Base-by-base conservation (phyloP, 2,888 invertebrate species). In the Diadromus collaris region DNA sequence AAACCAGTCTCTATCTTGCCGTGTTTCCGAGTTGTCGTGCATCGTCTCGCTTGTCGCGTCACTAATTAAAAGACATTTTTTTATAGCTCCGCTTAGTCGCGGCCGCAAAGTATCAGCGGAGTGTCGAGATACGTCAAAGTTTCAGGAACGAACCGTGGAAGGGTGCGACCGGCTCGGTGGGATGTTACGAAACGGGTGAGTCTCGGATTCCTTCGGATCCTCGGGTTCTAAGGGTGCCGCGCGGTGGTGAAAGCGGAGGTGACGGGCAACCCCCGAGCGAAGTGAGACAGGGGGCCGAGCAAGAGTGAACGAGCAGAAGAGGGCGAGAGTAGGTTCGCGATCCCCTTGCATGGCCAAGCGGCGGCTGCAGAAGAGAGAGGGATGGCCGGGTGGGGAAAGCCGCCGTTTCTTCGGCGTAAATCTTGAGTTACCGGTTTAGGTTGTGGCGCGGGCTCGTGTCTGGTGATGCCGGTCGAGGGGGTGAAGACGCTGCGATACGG, bases 391-490 rank as follows among this genome's bases (percentile, higher is more conserved):
- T n/a, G 51, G 41, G 51, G 69, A 58, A 61, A 69, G 75, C 75
- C 75, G 79, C 77, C 80, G 81, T 80, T 84, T 86, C 86, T 86
- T 86, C 83, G 82, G 85, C 86, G 87, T 88, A 88, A 90, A 90
- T 90, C 89, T 90, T 88, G 88, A 88, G 89, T 89, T 89, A 88
- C 89, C 85, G 86, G 88, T 88, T 88, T 88, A 88, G 88, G 86
- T 86, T 88, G 74, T 65, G 73, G 69, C 73, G 65, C 64, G 76
- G 76, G 73, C 74, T 67, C 64, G 69, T 70, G 76, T 73, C 73
- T 76, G 34, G 69, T 72, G 75, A 76, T 69, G 76, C 29, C 32
- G 48, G 71, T 76, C 41, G 60, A n/a, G 60, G n/a, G 68, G 19
- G 73, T 73, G 86, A 88, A 89, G 89, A 90, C 86, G 88, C 85